Percentiles rank a stretch among this genome's conserved stretches.
Evolutionary conservation across 2,113 vertebrate species (phyloP).

Genomic region (Pan troglodytes): NHGRI_mPanTro3-v2.1_pri NC_072403.2:39876501-39877000

Average conservation of each 20-base stretch:
- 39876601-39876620: no score
- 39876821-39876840: neutral
- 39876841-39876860: no score
- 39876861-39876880: neutral
- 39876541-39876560: no score
- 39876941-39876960: neutral
- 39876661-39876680: no score
- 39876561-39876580: no score
- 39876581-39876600: no score
- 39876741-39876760: neutral
- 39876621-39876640: no score
- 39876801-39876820: neutral
- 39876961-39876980: fast-evolving
- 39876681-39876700: no score
- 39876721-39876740: neutral
- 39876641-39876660: no score
- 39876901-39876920: neutral
- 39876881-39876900: neutral
- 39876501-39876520: no score
- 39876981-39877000: neutral
- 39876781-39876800: neutral
- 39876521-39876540: no score
- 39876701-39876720: no score
- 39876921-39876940: neutral
- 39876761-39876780: neutral